Evolutionary conservation across 2,797 vertebrate species (phyloP).

Genomic region (Poeciliopsis presidionis): DNA sequence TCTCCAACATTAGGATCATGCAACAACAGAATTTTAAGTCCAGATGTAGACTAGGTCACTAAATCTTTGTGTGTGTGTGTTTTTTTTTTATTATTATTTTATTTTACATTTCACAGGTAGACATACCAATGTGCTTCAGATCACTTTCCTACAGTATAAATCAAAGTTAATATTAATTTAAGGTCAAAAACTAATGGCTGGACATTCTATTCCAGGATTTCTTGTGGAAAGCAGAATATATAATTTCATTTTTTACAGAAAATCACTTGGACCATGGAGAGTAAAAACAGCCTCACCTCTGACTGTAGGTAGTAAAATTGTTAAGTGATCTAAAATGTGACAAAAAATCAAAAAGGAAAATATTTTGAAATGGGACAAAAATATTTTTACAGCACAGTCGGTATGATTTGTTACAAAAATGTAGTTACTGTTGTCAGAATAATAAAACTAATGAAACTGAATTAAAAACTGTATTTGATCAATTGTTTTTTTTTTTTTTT

Average conservation of each 20-base stretch:
- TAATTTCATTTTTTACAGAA: background rate
- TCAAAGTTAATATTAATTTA: background rate
- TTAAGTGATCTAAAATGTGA: background rate
- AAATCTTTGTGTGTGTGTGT: background rate
- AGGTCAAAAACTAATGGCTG: background rate
- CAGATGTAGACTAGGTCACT: background rate
- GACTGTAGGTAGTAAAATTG: background rate
- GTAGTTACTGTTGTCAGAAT: background rate
- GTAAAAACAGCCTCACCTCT: background rate
- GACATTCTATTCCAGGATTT: background rate
- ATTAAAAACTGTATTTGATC: background rate
- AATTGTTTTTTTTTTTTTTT: background rate
- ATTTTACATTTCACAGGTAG: background rate
- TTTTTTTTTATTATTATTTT: background rate
- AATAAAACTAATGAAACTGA: background rate
- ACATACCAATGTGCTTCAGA: too few species aligned
- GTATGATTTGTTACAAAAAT: background rate
- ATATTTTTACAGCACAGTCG: background rate
- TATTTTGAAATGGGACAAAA: background rate
- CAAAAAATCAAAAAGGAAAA: background rate
- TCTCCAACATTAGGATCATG: background rate
- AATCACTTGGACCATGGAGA: background rate
- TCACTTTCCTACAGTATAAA: too few species aligned
- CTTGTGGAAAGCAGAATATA: background rate
- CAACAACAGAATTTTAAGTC: background rate